A percentile compares a stretch with the other conserved stretches of the same genome.
Evolutionary conservation across 2,888 invertebrate species (phyloP).

Genomic region (Drosophila falleni): DNA sequence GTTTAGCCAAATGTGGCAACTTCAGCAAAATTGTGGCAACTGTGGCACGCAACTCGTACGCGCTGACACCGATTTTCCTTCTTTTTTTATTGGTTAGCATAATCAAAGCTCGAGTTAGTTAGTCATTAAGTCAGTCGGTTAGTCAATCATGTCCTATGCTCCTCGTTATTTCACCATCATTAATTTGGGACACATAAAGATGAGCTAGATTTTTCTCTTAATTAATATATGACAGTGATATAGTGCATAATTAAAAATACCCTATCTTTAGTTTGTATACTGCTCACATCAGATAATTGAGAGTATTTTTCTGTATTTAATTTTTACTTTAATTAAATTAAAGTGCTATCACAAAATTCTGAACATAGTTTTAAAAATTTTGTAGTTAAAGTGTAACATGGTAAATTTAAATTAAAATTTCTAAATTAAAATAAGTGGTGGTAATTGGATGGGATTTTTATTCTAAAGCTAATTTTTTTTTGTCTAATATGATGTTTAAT

Average conservation of each 20-base stretch:
- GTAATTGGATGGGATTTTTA: too few relatives aligned
- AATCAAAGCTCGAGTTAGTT: constrained; percentile 38
- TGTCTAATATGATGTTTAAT: background rate
- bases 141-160: constrained; percentile 54
- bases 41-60: constrained; percentile 60
- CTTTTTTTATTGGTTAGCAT: constrained; percentile 35
- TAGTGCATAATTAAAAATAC: background rate
- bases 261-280: background rate
- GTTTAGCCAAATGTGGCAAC: constrained; percentile 43
- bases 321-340: too few relatives aligned
- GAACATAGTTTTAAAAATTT: background rate
- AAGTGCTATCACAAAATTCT: too few relatives aligned
- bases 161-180: constrained; percentile 41
- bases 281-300: too few relatives aligned
- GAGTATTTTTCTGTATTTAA: too few relatives aligned
- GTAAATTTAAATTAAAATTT: too few relatives aligned
- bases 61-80: constrained; percentile 61
- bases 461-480: too few relatives aligned
- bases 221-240: background rate
- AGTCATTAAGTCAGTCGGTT: constrained; percentile 33
- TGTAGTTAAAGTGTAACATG: background rate
- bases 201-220: background rate
- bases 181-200: constrained; percentile 51
- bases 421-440: background rate
- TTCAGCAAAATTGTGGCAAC: constrained; percentile 34